phyloP scores from a whole-genome alignment of 2,113 vertebrate genomes.

The Labeo rohita region DNA sequence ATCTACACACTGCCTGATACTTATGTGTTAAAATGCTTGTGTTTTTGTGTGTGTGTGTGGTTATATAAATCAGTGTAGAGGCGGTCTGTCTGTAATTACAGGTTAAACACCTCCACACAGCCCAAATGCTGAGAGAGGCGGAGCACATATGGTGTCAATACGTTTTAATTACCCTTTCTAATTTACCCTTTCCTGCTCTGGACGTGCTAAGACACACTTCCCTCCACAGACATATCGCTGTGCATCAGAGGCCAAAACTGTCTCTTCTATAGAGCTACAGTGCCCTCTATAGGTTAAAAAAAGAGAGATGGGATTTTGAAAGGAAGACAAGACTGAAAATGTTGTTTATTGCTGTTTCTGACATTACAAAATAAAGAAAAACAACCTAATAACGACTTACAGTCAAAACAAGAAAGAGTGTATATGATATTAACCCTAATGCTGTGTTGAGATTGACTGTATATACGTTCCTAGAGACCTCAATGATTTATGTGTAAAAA shows the following conservation, averaged over 20 bases:
- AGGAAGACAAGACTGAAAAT: background rate
- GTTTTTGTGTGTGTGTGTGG: conserved; percentile 20
- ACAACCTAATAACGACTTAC: background rate
- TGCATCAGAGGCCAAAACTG: background rate
- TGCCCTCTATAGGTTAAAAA: conserved; percentile 63
- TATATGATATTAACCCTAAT: background rate
- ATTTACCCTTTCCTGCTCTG: conserved; percentile 85
- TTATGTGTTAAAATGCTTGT: background rate
- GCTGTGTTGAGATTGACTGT: background rate
- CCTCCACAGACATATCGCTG: conserved; percentile 16
- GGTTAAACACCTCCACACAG: conserved; percentile 59
- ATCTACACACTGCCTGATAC: background rate
- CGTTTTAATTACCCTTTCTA: conserved; percentile 88
- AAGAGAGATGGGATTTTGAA: background rate
- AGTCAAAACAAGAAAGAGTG: background rate
- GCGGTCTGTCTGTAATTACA: conserved; percentile 52
- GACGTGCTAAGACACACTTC: conserved; percentile 76
- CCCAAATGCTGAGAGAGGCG: conserved; percentile 59
- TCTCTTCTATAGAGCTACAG: conserved; percentile 66
- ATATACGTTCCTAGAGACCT: background rate
- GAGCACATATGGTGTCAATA: conserved; percentile 85
- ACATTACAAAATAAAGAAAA: background rate
- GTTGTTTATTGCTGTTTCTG: background rate
- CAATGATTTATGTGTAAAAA: background rate
- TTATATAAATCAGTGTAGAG: conserved; percentile 53